These are phyloP conservation scores for Myoxocephalus aenaeus DNA, from an alignment of 2,797 vertebrate species.

Conservation along the genomic window DNA sequence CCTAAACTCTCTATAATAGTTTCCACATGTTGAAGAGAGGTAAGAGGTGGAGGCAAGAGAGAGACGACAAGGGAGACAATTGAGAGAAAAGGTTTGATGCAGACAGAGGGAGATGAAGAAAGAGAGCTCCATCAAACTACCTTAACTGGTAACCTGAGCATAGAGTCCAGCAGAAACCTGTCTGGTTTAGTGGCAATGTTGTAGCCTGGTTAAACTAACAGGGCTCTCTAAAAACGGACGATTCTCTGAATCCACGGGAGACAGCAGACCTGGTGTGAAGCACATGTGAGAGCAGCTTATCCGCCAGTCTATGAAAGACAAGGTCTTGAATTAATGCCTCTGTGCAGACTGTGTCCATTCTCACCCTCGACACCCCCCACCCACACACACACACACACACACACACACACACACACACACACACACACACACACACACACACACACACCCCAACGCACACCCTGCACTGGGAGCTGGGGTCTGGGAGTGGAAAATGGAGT, in stretches of 20 bases:
- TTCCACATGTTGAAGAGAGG: conserved; percentile 83
- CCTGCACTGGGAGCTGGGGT: conserved; percentile 71
- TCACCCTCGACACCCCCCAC: conserved; percentile 42
- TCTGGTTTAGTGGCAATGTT: conserved; percentile 51
- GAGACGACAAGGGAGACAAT: conserved; percentile 51
- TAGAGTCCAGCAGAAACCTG: conserved; percentile 27
- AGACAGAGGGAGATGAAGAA: conserved; percentile 48
- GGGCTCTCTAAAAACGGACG: conserved; percentile 57
- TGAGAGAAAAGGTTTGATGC: conserved; percentile 59
- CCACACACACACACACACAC: too few species aligned
- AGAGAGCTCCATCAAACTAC: conserved; percentile 48
- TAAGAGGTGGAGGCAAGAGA: conserved; percentile 50
- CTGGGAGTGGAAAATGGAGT: conserved; percentile 76
- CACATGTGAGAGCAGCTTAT: conserved; percentile 73
- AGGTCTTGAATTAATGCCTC: conserved; percentile 80
- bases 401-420: too few species aligned
- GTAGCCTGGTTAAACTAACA: conserved; percentile 60
- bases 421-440: too few species aligned
- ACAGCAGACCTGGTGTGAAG: conserved; percentile 55
- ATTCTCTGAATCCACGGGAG: conserved; percentile 66
- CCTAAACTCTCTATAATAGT: conserved; percentile 80
- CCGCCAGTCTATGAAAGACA: conserved; percentile 76
- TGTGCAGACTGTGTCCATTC: conserved; percentile 70
- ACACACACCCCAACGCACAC: conserved; percentile 45
- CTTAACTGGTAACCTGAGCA: conserved; percentile 54